Percentiles rank a stretch among this genome's conserved stretches.
Evolutionary conservation across 2,888 invertebrate species (phyloP).

Genomic region (Galeopsomyia nigrocyanea): DNA sequence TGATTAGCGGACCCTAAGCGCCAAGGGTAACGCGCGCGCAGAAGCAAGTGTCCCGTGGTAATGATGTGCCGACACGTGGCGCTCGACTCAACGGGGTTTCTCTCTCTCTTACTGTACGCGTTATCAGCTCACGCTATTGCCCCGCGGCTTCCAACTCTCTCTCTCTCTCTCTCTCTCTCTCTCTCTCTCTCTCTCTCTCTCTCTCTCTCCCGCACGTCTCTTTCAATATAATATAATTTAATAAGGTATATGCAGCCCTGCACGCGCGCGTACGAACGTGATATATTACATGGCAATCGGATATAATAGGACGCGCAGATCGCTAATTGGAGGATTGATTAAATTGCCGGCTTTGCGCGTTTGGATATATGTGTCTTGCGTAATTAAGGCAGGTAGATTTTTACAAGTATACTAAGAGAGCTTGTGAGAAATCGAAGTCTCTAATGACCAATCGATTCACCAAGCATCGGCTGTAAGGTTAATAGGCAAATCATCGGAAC

Average conservation of each 20-base stretch:
- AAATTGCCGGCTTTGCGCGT: slow-evolving; percentile 33
- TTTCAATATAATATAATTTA: slow-evolving; percentile 1
- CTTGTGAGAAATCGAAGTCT: no score
- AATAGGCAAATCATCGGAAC: no score
- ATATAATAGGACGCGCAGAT: neutral
- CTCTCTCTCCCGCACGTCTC: slow-evolving; percentile 3
- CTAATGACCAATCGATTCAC: no score
- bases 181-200: neutral
- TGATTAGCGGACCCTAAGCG: slow-evolving; percentile 24
- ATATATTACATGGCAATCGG: slow-evolving; percentile 14
- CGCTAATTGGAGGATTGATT: slow-evolving; percentile 44
- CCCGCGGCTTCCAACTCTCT: slow-evolving; percentile 36
- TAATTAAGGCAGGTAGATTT: no score
- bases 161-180: slow-evolving; percentile 45
- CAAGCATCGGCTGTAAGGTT: neutral
- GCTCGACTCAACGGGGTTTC: slow-evolving; percentile 60
- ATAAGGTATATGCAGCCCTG: slow-evolving; percentile 18
- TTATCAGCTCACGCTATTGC: no score
- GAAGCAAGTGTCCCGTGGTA: slow-evolving; percentile 65
- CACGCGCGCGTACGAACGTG: neutral
- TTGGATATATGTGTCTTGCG: neutral
- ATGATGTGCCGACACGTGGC: slow-evolving; percentile 68
- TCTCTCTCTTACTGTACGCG: slow-evolving; percentile 26
- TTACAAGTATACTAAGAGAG: no score
- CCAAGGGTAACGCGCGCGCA: neutral